Evolutionary conservation across 1,140 invertebrate species (phyloP).

Genomic region (Spodoptera frugiperda): DNA sequence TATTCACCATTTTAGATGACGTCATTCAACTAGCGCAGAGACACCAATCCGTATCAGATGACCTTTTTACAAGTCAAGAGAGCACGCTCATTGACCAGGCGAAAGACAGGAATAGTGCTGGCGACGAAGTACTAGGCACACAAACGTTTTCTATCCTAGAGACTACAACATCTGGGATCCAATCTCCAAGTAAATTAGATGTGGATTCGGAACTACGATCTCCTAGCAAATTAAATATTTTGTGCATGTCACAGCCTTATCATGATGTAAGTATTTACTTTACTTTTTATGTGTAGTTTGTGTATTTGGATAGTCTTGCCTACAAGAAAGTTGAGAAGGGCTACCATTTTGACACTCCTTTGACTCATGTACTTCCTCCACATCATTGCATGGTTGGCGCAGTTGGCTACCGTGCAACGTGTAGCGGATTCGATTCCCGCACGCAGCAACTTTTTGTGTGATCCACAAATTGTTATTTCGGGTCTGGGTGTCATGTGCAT

Average conservation of each 20-base stretch:
- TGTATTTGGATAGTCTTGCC: no score
- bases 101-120: not conserved
- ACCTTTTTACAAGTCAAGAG: constrained; percentile 72
- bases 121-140: constrained; percentile 53
- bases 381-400: no score
- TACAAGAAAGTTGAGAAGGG: no score
- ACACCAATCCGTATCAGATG: constrained; percentile 67
- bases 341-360: no score
- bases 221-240: constrained; percentile 55
- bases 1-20: constrained; percentile 66
- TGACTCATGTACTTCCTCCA: no score
- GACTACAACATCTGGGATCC: constrained; percentile 18
- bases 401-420: no score
- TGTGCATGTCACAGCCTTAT: constrained; percentile 61
- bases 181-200: constrained; percentile 1
- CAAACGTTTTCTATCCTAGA: constrained; percentile 74
- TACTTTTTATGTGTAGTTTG: no score
- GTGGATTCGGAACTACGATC: constrained; percentile 43
- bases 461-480: no score
- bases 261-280: constrained; percentile 60
- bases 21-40: constrained; percentile 73
- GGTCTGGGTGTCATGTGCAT: no score
- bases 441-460: no score
- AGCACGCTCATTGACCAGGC: constrained; percentile 33
- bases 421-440: no score